Base-by-base conservation (phyloP, 2,113 vertebrate species). In the Struthidea cinerea region DNA sequence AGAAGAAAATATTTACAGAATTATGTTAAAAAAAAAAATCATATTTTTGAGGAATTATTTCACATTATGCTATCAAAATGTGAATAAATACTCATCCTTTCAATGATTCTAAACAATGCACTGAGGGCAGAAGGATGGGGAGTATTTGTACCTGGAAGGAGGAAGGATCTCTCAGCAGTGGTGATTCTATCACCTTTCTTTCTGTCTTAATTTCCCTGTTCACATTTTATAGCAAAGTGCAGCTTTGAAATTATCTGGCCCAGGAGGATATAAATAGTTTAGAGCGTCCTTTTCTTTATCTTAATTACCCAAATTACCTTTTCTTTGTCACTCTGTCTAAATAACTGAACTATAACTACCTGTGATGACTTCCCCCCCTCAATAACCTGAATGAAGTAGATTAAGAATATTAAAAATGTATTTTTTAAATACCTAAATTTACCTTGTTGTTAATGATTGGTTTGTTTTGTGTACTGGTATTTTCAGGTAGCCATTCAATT, bases 121-220 rank as follows among this genome's bases (percentile, higher is more conserved):
- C 3, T 1, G 6, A 39, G 28, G 23, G 57, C 46, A 82, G 65
- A 47, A 77, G 63, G 50, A n/a, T 52, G 63, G 24, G 13, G 20
- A 33, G 7, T n/a, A 2, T 83, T 88, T 86, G 57, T 52, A 11
- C 28, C 75, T 49, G 68, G 53, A 86, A 86, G 76, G 87, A 77
- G 81, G 68, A 82, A 84, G 87, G 76, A 90, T 91, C 84, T 96
- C 87, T 95, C 95, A 84, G 73, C 76, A 84, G 59, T 32, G 67
- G 14, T 46, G 60, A 59, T 87, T 89, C 89, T 67, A 0, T 60
- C 81, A 68, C 53, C 39, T 88, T 50, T 56, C 65, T 71, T 79
- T 92, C 60, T 82, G 20, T 60, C 77, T 68, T 57, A 3, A n/a
- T 57, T 87, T 94, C 69, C 87, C 61, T 6, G 4, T 19, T 79